Percentiles rank a stretch among this genome's conserved stretches.
These are phyloP conservation scores for Poeciliopsis presidionis DNA, from an alignment of 2,797 vertebrate genomes.

Conservation along the genomic window DNA sequence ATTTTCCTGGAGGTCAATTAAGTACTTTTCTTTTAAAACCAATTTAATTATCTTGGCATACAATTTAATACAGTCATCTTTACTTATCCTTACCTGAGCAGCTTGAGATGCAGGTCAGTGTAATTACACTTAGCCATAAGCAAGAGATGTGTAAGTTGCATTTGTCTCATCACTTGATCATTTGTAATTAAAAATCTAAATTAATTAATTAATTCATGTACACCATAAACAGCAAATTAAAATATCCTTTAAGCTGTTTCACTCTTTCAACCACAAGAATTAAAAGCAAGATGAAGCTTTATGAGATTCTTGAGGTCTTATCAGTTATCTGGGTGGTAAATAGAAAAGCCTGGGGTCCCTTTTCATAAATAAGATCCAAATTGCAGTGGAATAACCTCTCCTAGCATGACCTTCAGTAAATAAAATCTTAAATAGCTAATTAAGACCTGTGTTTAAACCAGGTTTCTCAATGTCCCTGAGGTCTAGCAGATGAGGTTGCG, in stretches of 20 bases:
- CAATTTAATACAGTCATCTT: slow-evolving; percentile 8
- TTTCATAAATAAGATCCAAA: slow-evolving; percentile 67
- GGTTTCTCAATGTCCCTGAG: slow-evolving; percentile 58
- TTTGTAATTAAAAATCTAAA: slow-evolving; percentile 26
- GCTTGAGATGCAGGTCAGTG: neutral
- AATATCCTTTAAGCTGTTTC: slow-evolving; percentile 22
- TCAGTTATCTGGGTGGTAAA: slow-evolving; percentile 64
- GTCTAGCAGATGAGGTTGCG: slow-evolving; percentile 59
- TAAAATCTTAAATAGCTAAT: slow-evolving; percentile 78
- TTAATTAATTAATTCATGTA: slow-evolving; percentile 18
- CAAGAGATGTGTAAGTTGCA: neutral
- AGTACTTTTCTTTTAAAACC: slow-evolving; percentile 21
- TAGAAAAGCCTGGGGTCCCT: slow-evolving; percentile 48
- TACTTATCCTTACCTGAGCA: slow-evolving; percentile 9
- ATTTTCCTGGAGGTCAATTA: slow-evolving; percentile 8
- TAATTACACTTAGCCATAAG: slow-evolving; percentile 1
- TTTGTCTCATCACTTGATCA: slow-evolving; percentile 23
- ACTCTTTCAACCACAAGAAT: slow-evolving; percentile 1
- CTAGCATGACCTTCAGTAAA: slow-evolving; percentile 76
- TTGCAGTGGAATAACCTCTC: slow-evolving; percentile 64
- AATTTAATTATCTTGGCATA: slow-evolving; percentile 6
- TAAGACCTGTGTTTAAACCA: slow-evolving; percentile 67
- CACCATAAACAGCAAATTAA: slow-evolving; percentile 23
- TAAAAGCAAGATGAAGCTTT: slow-evolving; percentile 24
- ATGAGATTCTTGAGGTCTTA: slow-evolving; percentile 38